Evolutionary conservation across 2,797 vertebrate species (phyloP).

Genomic region (Antennarius maculatus): DNA sequence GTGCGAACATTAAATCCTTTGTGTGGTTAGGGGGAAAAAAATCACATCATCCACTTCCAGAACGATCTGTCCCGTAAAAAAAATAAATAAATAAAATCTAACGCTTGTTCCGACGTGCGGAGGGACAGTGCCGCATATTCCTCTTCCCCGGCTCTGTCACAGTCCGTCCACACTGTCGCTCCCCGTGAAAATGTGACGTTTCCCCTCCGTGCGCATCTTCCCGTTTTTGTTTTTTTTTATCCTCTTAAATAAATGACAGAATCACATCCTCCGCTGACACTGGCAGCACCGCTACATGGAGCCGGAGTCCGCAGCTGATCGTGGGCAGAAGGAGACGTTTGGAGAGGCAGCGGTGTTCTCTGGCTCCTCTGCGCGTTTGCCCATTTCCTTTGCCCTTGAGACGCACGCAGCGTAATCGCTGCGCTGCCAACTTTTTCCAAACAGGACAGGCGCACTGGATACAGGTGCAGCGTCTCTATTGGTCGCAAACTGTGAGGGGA

Average conservation of each 20-base stretch:
- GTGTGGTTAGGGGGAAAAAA: constrained; percentile 5
- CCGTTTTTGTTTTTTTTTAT: constrained; percentile 10
- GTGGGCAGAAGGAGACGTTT: constrained; percentile 22
- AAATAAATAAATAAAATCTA: constrained; percentile 24
- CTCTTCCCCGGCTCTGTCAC: constrained; percentile 57
- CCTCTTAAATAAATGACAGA: constrained; percentile 49
- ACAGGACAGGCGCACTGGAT: constrained; percentile 71
- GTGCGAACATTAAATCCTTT: constrained; percentile 53
- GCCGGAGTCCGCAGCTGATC: constrained; percentile 14
- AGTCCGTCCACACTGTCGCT: constrained; percentile 57
- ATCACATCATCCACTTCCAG: constrained; percentile 35
- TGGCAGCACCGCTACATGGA: constrained; percentile 39
- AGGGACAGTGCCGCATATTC: constrained; percentile 58
- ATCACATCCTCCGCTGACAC: constrained; percentile 45
- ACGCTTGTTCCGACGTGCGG: constrained; percentile 37
- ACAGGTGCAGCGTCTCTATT: constrained; percentile 76
- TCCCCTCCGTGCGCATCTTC: constrained; percentile 60
- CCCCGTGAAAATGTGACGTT: constrained; percentile 70
- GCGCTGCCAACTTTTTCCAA: constrained; percentile 80
- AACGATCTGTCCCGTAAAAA: constrained; percentile 38
- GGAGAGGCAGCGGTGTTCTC: constrained; percentile 55
- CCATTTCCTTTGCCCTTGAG: constrained; percentile 82
- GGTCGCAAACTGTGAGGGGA: constrained; percentile 28
- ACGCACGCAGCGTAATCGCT: constrained; percentile 76
- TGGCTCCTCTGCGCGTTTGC: constrained; percentile 63